Base-by-base conservation (phyloP, 1,140 invertebrate species). In the Macrobrachium rosenbergii region DNA sequence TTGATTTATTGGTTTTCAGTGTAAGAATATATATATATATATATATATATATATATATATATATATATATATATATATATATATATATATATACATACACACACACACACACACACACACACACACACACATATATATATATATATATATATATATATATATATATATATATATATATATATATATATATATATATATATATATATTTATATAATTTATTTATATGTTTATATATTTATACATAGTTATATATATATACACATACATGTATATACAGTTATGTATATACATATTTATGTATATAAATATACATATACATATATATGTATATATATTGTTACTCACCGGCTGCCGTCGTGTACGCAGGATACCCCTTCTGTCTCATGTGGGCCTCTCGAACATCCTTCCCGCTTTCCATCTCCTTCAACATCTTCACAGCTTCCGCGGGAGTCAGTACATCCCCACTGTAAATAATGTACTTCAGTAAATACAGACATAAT, bases 361-460 rank as follows among this genome's bases (percentile, higher is more conserved):
- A 97, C 6, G 95, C 95, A 0, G 95, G 95, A 91, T 96, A 96
- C 64, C 96, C 96, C 59, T 93, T 92, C 69, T 92, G 91, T 60
- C 92, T 77, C 77, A 97, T 91, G 63, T 92, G 90, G 67, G 93
- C 91, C 78, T 96, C 94, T 87, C 95, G 93, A 37, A 93, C 91
- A 45, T 93, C 91, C 92, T 95, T 96, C 5, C 93, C 93, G 12
- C 89, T 77, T 90, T 93, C 90, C 80, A 93, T 94, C 72, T 94
- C 92, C 91, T 94, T 94, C 2, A 98, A 91, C n/a, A 98, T 92
- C 78, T 94, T 91, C 28, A 97, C 92, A 0, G 96, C 97, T 92
- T 97, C 96, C 89, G 96, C 94, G 92, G 95, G 95, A 0, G 96
- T 97, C 17, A 98, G 92, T 2, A 95, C 95, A 92, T 98, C 96